Conservation (phyloP, 2,888 invertebrate genomes). For the Fragum sueziense region DNA sequence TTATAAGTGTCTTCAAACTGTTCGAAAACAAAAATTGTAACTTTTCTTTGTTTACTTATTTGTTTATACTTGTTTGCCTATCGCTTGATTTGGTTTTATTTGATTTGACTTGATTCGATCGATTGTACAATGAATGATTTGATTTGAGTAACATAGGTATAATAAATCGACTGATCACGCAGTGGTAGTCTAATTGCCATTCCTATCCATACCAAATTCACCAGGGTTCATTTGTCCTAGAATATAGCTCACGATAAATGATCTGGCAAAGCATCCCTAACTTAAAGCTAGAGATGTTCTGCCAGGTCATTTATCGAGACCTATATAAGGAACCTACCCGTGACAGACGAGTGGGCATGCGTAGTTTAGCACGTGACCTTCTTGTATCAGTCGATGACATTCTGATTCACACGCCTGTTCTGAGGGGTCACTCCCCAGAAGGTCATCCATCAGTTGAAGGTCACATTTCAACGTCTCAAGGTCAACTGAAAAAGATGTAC, state of each 20-base stretch:
- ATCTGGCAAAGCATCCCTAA: no score
- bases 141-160: no score
- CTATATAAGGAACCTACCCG: conserved; percentile 17
- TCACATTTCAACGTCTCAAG: conserved; percentile 43
- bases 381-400: conserved; percentile 30
- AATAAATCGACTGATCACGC: no score
- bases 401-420: conserved; percentile 43
- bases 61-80: no score
- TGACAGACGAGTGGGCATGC: conserved; percentile 46
- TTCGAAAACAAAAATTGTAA: no score
- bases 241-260: neutral
- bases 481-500: conserved; percentile 20
- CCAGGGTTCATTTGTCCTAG: neutral
- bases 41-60: no score
- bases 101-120: no score
- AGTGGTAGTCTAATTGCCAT: neutral
- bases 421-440: conserved; percentile 42
- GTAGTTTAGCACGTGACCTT: conserved; percentile 38
- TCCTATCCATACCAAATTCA: neutral
- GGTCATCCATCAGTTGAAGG: conserved; percentile 40
- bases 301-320: no score
- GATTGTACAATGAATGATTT: no score
- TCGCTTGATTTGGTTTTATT: no score
- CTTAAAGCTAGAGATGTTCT: no score
- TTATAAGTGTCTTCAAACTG: no score